Conservation (phyloP, 1,140 invertebrate genomes). For the Brachionus asplanchnoidis region DNA sequence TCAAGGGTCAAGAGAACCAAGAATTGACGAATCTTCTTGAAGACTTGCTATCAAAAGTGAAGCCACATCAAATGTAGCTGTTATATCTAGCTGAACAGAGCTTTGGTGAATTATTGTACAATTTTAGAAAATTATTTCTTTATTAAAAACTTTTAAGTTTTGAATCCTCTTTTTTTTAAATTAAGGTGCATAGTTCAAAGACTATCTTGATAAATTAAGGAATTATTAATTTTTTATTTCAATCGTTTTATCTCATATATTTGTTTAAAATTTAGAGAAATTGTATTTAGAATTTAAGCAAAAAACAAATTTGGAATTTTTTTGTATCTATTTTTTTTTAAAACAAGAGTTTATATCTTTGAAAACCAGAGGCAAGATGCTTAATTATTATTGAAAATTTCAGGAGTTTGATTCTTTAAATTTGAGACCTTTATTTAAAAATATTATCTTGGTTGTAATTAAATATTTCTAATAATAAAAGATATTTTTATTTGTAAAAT, state of each 20-base stretch:
- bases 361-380: neutral
- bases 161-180: neutral
- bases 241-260: constrained; percentile 31
- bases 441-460: neutral
- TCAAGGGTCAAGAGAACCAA: constrained; percentile 18
- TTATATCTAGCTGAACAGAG: neutral
- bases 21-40: constrained; percentile 39
- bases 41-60: constrained; percentile 9
- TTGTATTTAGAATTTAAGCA: neutral
- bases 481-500: neutral
- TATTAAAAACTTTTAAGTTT: neutral
- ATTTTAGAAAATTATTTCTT: neutral
- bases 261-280: neutral
- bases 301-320: neutral
- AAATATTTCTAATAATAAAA: neutral
- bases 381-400: neutral
- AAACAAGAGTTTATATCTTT: neutral
- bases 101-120: neutral
- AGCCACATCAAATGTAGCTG: neutral
- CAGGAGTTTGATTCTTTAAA: neutral
- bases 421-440: neutral
- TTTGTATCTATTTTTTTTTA: neutral
- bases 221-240: neutral
- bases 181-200: neutral
- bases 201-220: neutral